Base-by-base conservation (phyloP, 2,888 invertebrate species). In the Prenolepis imparis region DNA sequence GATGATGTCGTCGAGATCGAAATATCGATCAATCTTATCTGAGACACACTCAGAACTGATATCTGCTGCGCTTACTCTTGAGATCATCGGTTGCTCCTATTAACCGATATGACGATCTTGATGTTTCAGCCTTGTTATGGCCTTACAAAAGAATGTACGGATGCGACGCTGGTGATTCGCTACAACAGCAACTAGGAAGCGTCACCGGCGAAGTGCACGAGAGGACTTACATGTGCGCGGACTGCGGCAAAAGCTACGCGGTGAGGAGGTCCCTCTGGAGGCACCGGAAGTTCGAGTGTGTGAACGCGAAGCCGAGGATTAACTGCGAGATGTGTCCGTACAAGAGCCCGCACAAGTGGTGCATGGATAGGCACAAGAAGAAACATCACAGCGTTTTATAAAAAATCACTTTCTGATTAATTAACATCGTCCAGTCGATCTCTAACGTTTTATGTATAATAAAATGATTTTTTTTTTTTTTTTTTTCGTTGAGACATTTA, bases 251-350 rank as follows among this genome's bases (percentile, higher is more conserved):
- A 67, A 84, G 89, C 21, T 94, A 94, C 84, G 90, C 91, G 15
- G 94, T 93, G 2, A 89, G 89, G 44, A 91, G 94, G 32, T 94
- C 94, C 1, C 88, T 94, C 0, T 93, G 94, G 94, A 90, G 94
- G 44, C 94, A 94, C 84, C 92, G 90, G 66, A 94, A 94, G 61
- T 94, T 91, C 86, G 94, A 94, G 75, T 94, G 94, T 84, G 88
- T 94, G 80, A 93, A 94, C 80, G 90, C 94, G 1, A 89, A 88
- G 63, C 94, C 94, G 0, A 93, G 91, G 32, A 86, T 91, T 59
- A 82, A 87, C 18, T 94, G 94, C 84, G 91, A 92, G 9, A 82
- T 88, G 0, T 94, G 94, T 55, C 80, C 90, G 1, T 94, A 93
- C 80, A 91, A 90, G 80, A 94, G 91, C 44, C 94, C 94, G 0